These are phyloP conservation scores for Pseudanteris insignis DNA, from an alignment of 2,888 invertebrate genomes.

Conservation along the genomic window DNA sequence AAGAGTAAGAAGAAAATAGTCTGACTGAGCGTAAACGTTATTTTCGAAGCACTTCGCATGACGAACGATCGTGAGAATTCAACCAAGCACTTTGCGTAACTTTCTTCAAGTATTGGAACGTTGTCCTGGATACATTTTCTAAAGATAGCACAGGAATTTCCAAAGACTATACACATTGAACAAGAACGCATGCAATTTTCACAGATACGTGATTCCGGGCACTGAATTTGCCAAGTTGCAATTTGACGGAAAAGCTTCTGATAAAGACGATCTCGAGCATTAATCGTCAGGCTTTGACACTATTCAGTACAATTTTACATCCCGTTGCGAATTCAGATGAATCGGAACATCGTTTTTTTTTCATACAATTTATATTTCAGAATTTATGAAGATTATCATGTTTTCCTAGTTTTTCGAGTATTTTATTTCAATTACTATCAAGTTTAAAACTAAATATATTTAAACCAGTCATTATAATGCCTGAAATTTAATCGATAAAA, in stretches of 20 bases:
- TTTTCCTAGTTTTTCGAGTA: too few species aligned
- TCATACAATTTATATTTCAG: too few species aligned
- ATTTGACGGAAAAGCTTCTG: constrained; percentile 31
- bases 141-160: constrained; percentile 35
- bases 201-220: constrained; percentile 32
- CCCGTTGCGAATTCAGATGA: too few species aligned
- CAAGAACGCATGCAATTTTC: constrained; percentile 33
- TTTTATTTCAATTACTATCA: too few species aligned
- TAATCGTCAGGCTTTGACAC: constrained; percentile 14
- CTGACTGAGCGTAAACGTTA: constrained; percentile 43
- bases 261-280: constrained; percentile 16
- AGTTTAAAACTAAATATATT: too few species aligned
- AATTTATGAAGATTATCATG: too few species aligned
- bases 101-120: constrained; percentile 37
- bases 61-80: constrained; percentile 43
- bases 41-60: constrained; percentile 43
- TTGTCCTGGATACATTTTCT: constrained; percentile 37
- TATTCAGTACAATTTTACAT: too few species aligned
- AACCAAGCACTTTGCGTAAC: constrained; percentile 42
- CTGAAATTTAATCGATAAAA: too few species aligned
- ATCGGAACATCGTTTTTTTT: too few species aligned
- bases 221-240: constrained; percentile 21
- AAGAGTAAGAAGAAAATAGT: constrained; percentile 30
- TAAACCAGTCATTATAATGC: too few species aligned
- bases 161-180: constrained; percentile 23